Evolutionary conservation across 2,113 vertebrate genomes (phyloP), one percentile per base, ranked within the genome.

Genomic region (Halcyon senegalensis): DNA sequence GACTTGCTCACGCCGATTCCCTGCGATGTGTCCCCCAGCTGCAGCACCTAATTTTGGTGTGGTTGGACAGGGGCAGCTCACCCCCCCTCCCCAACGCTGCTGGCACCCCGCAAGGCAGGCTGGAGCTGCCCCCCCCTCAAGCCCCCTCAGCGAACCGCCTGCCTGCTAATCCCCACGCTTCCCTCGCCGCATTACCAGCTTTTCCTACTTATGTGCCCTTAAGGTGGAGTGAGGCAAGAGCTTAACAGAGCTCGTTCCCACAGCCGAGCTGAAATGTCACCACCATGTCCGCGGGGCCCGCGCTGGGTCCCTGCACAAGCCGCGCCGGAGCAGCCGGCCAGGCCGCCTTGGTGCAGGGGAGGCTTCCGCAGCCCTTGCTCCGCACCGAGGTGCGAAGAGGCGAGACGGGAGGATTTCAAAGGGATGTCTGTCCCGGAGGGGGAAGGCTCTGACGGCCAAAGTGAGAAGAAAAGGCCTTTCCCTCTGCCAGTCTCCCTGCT

Each of bases 141-240:
- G 74, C 88, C 77, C 88, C 90, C 31, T 27, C 66, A 43, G 31
- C 2, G 7, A 90, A 25, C 89, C 24, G 79, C n/a, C 91, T 95
- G 83, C 91, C 83, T 88, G 95, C 86, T 96, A 79, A 94, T 94
- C 92, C 90, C 85, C 3, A 2, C 5, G 92, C 88, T 89, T 89
- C 87, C 80, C 92, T 93, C 33, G 8, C 76, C 0, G 56, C 83
- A 37, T 90, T 90, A 76, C 94, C 89, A 78, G 84, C 93, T 94
- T 86, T 83, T 86, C 94, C 91, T 62, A 75, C 87, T 92, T 78
- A 13, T 1, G 79, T 85, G 92, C 92, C 92, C 95, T 93, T 79
- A 63, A 94, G 93, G 89, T 30, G 80, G 91, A 96, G 87, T 41
- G 70, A 89, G 93, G 93, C 93, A 84, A 79, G n/a, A 50, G 95